Base-by-base conservation (phyloP, 2,113 vertebrate genomes). In the Cyanocitta stelleri region DNA sequence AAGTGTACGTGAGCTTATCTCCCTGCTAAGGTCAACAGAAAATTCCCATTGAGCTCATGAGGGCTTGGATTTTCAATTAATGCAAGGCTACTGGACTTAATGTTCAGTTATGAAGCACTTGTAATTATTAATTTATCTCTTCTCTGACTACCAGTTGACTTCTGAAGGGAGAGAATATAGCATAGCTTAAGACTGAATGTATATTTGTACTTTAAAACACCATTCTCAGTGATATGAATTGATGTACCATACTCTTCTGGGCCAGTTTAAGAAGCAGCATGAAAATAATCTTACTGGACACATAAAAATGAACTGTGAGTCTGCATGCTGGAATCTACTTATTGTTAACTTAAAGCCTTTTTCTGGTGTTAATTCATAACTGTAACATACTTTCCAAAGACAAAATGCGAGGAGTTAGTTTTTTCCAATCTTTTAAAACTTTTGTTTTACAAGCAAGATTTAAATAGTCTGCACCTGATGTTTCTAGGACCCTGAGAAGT, bases 91-190 rank as follows among this genome's bases (percentile, higher is more conserved):
- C 61, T 84, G 56, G 72, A 81, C 52, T 67, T 85, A 30, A 90
- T 72, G 49, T 68, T 56, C 37, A 84, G 85, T 90, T 94, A 94
- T 67, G 64, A 75, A 84, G 64, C 58, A 94, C 88, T 90, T 88
- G 18, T 86, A 90, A 89, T 90, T 90, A 93, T 95, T 95, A 97
- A 96, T 95, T 90, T 93, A 72, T 94, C 87, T 90, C 72, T 83
- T 72, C 79, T 84, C 67, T 75, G 85, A 93, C 85, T 91, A 95
- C 79, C 52, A 88, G 67, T 68, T 93, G 87, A 78, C 75, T 90
- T 87, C 75, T 72, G 79, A 84, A 80, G 90, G 43, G 59, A 94
- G 59, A 81, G 64, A 80, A 84, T 85, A 52, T 58, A 72, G 59
- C 88, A 83, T 16, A 55, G 16, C 68, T 85, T 71, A 56, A 90